A percentile compares a stretch with the other conserved stretches of the same genome.
phyloP scores from a whole-genome alignment of 2,797 vertebrate genomes.

The Tarsius wallacei region DNA sequence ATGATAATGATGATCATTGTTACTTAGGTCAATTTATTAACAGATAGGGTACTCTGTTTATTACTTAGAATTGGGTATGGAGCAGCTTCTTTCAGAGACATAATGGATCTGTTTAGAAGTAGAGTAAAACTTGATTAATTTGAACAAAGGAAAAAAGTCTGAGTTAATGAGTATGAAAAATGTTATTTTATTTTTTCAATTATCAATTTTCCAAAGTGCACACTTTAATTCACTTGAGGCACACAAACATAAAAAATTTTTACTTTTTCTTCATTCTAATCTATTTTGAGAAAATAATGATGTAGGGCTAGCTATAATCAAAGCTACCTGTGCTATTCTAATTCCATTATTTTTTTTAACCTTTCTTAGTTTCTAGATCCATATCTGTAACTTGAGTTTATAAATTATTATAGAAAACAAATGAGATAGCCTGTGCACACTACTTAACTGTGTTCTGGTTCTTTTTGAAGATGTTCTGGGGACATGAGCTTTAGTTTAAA shows the following conservation, averaged over 20 bases:
- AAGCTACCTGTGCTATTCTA: background rate
- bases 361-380: background rate
- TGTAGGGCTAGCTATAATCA: background rate
- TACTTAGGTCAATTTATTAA: background rate
- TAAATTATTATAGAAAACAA: background rate
- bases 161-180: background rate
- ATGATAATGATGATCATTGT: background rate
- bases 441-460: background rate
- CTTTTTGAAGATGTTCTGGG: background rate
- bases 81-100: background rate
- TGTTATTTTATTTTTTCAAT: background rate
- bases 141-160: background rate
- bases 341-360: background rate
- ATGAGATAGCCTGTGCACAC: background rate
- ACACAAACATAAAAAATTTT: background rate
- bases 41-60: background rate
- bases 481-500: background rate
- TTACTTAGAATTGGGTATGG: background rate
- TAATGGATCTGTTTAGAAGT: background rate
- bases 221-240: background rate
- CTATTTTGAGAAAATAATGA: background rate
- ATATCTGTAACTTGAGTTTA: background rate
- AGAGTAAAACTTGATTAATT: constrained; percentile 4
- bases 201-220: background rate
- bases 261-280: constrained; percentile 36